Evolutionary conservation across 1,140 invertebrate genomes (phyloP).

Genomic region (Diabrotica undecimpunctata): DNA sequence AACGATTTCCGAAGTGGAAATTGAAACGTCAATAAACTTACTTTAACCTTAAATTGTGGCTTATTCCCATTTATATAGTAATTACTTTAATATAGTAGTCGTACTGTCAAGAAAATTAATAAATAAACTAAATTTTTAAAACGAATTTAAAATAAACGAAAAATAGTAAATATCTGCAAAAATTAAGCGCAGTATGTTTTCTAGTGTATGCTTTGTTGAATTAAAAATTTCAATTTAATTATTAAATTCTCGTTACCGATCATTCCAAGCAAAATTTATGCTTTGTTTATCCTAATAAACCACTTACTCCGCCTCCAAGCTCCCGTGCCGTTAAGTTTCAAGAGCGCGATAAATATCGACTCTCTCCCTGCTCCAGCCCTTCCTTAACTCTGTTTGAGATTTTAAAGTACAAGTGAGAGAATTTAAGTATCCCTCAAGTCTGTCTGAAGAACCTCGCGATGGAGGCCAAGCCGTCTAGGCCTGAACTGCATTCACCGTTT

Average conservation of each 20-base stretch:
- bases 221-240: too few relatives aligned
- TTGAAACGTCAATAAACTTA: too few relatives aligned
- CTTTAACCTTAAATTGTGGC: too few relatives aligned
- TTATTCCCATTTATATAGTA: too few relatives aligned
- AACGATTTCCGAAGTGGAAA: too few relatives aligned
- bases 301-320: neutral
- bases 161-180: too few relatives aligned
- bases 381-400: neutral
- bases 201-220: too few relatives aligned
- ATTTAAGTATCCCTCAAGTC: neutral
- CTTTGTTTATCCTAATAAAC: constrained; percentile 1
- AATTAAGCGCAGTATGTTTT: too few relatives aligned
- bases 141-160: too few relatives aligned
- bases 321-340: neutral
- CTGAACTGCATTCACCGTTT: neutral
- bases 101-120: too few relatives aligned
- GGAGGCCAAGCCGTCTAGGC: neutral
- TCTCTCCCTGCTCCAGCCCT: neutral
- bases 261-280: neutral
- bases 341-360: neutral
- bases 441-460: neutral
- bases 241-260: neutral
- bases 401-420: neutral
- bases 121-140: too few relatives aligned
- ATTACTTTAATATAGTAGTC: too few relatives aligned